Evolutionary conservation across 2,113 vertebrate genomes (phyloP), one percentile per base, ranked within the genome.

Genomic region (Neolamprologus brichardi): DNA sequence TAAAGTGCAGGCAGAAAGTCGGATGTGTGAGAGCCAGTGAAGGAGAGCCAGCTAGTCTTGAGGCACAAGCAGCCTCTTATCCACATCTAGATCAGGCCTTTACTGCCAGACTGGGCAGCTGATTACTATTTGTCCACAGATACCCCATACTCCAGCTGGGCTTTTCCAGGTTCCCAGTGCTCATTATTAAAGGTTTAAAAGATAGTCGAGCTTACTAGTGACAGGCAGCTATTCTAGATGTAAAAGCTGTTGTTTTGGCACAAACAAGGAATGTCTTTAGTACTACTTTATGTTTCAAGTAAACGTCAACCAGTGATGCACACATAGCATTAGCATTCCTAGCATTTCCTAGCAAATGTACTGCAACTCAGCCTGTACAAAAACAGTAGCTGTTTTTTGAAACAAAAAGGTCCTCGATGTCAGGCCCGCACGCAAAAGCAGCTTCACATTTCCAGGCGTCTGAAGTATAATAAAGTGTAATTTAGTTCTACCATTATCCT

Each of bases 61-160:
- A 67, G 23, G 64, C 58, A 62, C 90, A 89, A 83, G 84, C 85
- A 89, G 81, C 83, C 90, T 91, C 84, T 90, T 90, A 88, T 91
- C 84, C 67, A 32, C 83, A 60, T 85, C 89, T 82, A 77, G 75
- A 85, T 86, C 62, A 51, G 46, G 64, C 51, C 53, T 82, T 77
- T 52, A 88, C 56, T 80, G 83, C 75, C 88, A 84, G 79, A 34
- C 87, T 81, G 83, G 81, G 67, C 60, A 53, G 56, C 34, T 87
- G 88, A 92, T 94, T 92, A 89, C 72, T 64, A 81, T 88, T 88
- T 81, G 85, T 93, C 85, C 88, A 84, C 52, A 79, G 88, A 75
- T 60, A 30, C 84, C 87, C 20, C 9, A 20, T 15, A 18, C 46
- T 62, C 60, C 86, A 85, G 85, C 58, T 88, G 86, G 77, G 44